Conservation (phyloP, 2,888 invertebrate species). For the Adelognathus sp. region DNA sequence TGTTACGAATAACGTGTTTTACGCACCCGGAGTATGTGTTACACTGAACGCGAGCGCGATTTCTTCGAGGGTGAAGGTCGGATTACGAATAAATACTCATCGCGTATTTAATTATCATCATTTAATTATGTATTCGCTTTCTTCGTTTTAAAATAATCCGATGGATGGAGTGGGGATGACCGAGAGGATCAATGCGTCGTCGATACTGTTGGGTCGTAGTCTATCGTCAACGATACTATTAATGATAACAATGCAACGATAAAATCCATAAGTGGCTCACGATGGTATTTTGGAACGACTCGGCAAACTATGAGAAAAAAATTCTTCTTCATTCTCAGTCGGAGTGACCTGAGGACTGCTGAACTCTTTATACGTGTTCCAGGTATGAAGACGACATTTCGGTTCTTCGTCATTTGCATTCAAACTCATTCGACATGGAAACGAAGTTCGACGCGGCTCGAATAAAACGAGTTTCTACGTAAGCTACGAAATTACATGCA, state of each 20-base stretch:
- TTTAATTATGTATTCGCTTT: conserved; percentile 49
- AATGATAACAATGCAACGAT: conserved; percentile 5
- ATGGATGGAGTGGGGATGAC: conserved; percentile 1
- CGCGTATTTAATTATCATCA: conserved; percentile 29
- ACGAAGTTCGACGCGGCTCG: too few relatives aligned
- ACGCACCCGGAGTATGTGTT: background rate
- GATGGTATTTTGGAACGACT: background rate
- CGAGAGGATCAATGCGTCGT: conserved; percentile 20
- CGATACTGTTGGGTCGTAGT: conserved; percentile 45
- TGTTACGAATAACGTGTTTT: background rate
- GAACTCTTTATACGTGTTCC: too few relatives aligned
- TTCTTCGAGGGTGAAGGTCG: conserved; percentile 13
- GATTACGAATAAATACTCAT: conserved; percentile 23
- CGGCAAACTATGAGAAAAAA: too few relatives aligned
- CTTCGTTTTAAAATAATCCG: conserved; percentile 18
- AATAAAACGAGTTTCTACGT: too few relatives aligned
- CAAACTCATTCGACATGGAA: too few relatives aligned
- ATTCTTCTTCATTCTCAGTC: too few relatives aligned
- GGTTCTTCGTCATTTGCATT: too few relatives aligned
- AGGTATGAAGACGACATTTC: too few relatives aligned
- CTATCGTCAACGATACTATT: conserved; percentile 1
- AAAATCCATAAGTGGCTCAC: background rate
- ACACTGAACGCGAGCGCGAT: background rate
- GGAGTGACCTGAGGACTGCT: too few relatives aligned
- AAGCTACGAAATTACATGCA: too few relatives aligned